Percentiles rank a stretch among this genome's conserved stretches.
Conservation (phyloP, 2,797 vertebrate genomes). For the Epinephelus awoara region DNA sequence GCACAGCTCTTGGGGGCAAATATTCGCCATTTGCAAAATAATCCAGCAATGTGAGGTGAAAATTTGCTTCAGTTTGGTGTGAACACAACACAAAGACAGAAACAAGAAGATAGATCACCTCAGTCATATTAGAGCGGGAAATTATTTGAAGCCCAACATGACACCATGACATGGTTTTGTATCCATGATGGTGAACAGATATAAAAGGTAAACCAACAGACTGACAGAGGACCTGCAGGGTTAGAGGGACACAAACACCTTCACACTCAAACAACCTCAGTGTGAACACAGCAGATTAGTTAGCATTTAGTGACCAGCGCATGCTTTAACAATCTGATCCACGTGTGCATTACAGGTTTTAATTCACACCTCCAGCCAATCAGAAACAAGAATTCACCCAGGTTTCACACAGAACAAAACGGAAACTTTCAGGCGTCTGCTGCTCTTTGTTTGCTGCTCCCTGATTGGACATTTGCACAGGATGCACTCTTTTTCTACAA, state of each 20-base stretch:
- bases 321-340: constrained; percentile 29
- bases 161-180: neutral
- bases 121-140: neutral
- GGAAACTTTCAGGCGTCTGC: neutral
- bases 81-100: no score
- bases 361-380: constrained; percentile 2
- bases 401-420: neutral
- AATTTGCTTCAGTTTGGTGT: no score
- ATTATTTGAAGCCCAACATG: neutral
- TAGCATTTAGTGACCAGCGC: constrained; percentile 11
- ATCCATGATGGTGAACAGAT: neutral
- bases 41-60: no score
- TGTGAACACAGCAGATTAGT: neutral
- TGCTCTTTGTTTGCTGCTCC: constrained; percentile 22
- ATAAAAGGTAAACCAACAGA: neutral
- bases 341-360: neutral
- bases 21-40: no score
- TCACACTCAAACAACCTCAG: constrained; percentile 16
- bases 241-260: neutral
- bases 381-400: constrained; percentile 19
- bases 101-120: no score
- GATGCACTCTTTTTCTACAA: constrained; percentile 13
- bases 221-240: neutral
- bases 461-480: constrained; percentile 40
- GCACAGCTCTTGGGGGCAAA: no score